Evolutionary conservation across 2,888 invertebrate species (phyloP).

Genomic region (Dicyrtoma fusca): DNA sequence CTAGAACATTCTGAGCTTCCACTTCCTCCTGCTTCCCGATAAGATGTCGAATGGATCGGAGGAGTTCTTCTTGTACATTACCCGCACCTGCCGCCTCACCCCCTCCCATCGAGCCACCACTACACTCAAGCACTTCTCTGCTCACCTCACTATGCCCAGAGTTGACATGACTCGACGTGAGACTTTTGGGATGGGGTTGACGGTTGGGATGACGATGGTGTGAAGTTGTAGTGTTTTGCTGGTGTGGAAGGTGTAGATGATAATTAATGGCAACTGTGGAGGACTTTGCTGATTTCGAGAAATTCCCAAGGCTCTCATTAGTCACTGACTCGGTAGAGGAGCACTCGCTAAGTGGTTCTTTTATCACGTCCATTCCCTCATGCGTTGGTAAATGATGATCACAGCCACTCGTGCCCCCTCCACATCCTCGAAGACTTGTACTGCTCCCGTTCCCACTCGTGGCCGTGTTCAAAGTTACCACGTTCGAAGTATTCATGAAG

Average conservation of each 20-base stretch:
- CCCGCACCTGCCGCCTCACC: not conserved
- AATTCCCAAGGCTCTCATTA: constrained; percentile 38
- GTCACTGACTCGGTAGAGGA: constrained; percentile 41
- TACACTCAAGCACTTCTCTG: not conserved
- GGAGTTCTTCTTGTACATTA: constrained; percentile 60
- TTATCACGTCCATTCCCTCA: constrained; percentile 30
- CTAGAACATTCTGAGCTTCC: constrained; percentile 60
- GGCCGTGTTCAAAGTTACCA: constrained; percentile 9
- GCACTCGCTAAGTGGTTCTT: constrained; percentile 37
- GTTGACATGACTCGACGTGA: not conserved
- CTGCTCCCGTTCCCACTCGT: constrained; percentile 7
- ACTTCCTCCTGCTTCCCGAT: constrained; percentile 62
- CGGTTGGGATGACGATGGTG: constrained; percentile 26
- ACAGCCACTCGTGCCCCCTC: not conserved
- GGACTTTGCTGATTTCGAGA: constrained; percentile 24
- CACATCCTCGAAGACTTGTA: constrained; percentile 19
- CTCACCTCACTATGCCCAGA: not conserved
- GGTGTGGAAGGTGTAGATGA: constrained; percentile 13
- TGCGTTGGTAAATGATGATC: constrained; percentile 16
- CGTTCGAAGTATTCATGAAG: constrained; percentile 1
- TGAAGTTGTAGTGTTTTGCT: constrained; percentile 20
- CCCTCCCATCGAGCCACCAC: not conserved
- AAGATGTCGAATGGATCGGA: constrained; percentile 61
- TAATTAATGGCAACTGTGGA: constrained; percentile 33
- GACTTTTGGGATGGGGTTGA: constrained; percentile 2